Evolutionary conservation across 2,888 invertebrate genomes (phyloP), one percentile per base, ranked within the genome.

Genomic region (Acronicta alni): DNA sequence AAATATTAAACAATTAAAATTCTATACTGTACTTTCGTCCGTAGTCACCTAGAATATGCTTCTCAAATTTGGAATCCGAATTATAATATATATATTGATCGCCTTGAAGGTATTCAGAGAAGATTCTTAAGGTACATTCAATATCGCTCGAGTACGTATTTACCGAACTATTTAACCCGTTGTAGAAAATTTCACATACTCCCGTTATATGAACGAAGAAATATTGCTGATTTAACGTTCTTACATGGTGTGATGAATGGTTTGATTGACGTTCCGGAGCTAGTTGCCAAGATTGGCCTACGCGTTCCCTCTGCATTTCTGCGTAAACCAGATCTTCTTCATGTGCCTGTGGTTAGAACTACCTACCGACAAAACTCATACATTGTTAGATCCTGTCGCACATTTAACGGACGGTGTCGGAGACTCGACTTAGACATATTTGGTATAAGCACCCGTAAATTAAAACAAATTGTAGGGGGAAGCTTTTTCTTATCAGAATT

Each of bases 141-240:
- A n/a, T 35, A 6, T 35, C 35, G 35, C 8, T 35, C 38, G 2
- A 38, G 6, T 2, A 38, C 38, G 0, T 16, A 38, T 38, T 38
- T 38, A 2, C 38, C 38, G 14, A 38, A 15, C 9, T 38, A 38
- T 38, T 10, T 38, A 15, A 15, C 3, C 9, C 38, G 38, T 10
- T 38, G 38, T 16, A 38, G 10, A 38, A 38, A 38, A 16, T 38
- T 38, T 38, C 38, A 38, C n/a, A 16, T 38, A 4, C 38, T 38
- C 10, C 38, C 38, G 9, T n/a, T 38, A 16, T 38, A 16, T 16
- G 38, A 38, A 38, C 8, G 38, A 38, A 16, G 38, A 16, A 38
- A 38, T 10, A 38, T 38, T 16, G 38, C 38, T 3, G 38, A 38
- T 10, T 16, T 38, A 16, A 16, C 38, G 3, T 16, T 38, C 1